A percentile compares a stretch with the other conserved stretches of the same genome.
Conservation (phyloP, 2,888 invertebrate genomes). For the Chaitophorus viminalis region DNA sequence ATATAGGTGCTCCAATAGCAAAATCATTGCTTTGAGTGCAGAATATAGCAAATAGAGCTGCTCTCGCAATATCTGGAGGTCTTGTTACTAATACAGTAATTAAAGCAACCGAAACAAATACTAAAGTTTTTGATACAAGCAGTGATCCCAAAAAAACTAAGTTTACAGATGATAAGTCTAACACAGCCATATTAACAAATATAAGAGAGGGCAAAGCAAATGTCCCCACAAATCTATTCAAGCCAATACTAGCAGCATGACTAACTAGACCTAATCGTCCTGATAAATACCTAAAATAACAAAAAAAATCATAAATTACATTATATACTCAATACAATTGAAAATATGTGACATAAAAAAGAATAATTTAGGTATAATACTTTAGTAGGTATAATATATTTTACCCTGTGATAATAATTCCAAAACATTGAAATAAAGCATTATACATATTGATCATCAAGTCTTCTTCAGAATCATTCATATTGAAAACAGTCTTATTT, state of each 20-base stretch:
- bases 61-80: constrained; percentile 83
- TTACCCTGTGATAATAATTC: constrained; percentile 89
- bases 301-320: background rate
- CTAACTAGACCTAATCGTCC: constrained; percentile 85
- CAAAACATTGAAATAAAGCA: constrained; percentile 91
- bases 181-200: constrained; percentile 86
- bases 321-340: constrained; percentile 45
- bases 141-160: constrained; percentile 92
- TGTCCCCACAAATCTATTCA: constrained; percentile 91
- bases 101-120: constrained; percentile 83
- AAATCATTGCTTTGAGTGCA: constrained; percentile 98
- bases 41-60: constrained; percentile 93
- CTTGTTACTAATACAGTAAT: constrained; percentile 76
- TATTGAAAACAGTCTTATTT: constrained; percentile 42
- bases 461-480: constrained; percentile 44
- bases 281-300: constrained; percentile 78
- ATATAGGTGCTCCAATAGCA: constrained; percentile 94
- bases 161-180: constrained; percentile 85
- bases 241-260: constrained; percentile 85
- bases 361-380: background rate
- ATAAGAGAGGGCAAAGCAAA: constrained; percentile 93
- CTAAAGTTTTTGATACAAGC: constrained; percentile 83
- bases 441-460: constrained; percentile 86
- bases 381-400: constrained; percentile 64
- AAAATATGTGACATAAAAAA: background rate